Evolutionary conservation across 2,888 invertebrate genomes (phyloP), one percentile per base, ranked within the genome.

Genomic region (Mythimna ferrago): DNA sequence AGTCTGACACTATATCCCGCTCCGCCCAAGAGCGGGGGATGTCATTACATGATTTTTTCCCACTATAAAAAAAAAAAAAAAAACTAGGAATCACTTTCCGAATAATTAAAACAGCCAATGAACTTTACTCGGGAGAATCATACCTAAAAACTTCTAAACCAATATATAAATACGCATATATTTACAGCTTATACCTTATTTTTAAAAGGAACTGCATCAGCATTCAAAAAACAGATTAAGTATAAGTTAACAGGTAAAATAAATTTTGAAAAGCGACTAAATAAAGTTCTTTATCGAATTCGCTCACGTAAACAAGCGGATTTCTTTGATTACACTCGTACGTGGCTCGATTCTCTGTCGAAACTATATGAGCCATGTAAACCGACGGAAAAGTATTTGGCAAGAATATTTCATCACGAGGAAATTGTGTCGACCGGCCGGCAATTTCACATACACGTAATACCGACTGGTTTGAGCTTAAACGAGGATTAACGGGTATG

Each of bases 291-390:
- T 86, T 84, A 91, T 90, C 82, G 88, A 89, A 90, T 85, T 87
- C 87, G 86, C 88, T 92, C 92, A 94, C 92, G 93, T 93, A 91
- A 91, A 88, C 87, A 91, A 88, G 88, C 92, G 93, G 92, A 93
- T 93, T 91, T 91, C 89, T 91, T 92, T 92, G 93, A 93, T 93
- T 92, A 89, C 88, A 87, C 87, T 88, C 83, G 89, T 92, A 93
- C 93, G 92, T 93, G 92, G 87, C 86, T 91, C 89, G 91, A 90
- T 89, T 91, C 84, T 83, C 84, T 84, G 82, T 85, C 79, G 83
- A 90, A 87, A 86, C 85, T 80, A 88, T 89, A 87, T 88, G 87
- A 88, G 86, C 85, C 85, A 79, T 85, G 85, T 87, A 82, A 86
- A 86, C 76, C 80, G 75, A 73, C 81, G 75, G 85, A 87, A 87